Conservation (phyloP, 2,888 invertebrate genomes). For the Xylota segnis region DNA sequence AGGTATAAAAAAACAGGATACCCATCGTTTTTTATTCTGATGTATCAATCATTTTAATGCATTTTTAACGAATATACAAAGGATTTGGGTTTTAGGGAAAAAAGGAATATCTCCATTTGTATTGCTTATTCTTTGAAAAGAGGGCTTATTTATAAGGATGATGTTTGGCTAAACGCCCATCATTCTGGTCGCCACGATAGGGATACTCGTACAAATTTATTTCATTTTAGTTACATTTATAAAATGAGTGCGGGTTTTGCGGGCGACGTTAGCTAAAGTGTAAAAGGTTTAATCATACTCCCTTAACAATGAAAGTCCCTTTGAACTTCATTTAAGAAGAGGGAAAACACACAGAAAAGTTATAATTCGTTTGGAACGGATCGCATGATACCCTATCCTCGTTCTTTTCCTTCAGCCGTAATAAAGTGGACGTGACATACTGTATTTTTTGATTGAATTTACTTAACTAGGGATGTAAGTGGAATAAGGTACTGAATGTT, state of each 20-base stretch:
- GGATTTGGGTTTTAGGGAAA: slow-evolving; percentile 18
- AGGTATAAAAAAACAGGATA: slow-evolving; percentile 14
- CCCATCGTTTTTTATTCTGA: slow-evolving; percentile 1
- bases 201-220: slow-evolving; percentile 21
- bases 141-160: slow-evolving; percentile 16
- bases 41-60: slow-evolving; percentile 54
- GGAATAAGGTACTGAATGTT: too few relatives aligned
- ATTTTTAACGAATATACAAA: slow-evolving; percentile 31
- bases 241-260: slow-evolving; percentile 10
- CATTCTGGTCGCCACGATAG: slow-evolving; percentile 1
- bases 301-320: slow-evolving; percentile 13
- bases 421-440: too few relatives aligned
- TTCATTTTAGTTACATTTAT: slow-evolving; percentile 12
- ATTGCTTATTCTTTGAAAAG: slow-evolving; percentile 24
- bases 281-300: slow-evolving; percentile 1
- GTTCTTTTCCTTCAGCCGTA: too few relatives aligned
- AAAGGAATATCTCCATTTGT: slow-evolving; percentile 21
- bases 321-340: background rate
- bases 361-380: background rate
- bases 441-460: too few relatives aligned
- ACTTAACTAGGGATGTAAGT: too few relatives aligned
- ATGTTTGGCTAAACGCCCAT: slow-evolving; percentile 19
- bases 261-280: background rate
- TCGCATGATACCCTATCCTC: too few relatives aligned
- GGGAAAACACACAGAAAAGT: background rate